A percentile compares a stretch with the other conserved stretches of the same genome.
These are phyloP conservation scores for Pycnomerus fuliginosus DNA, from an alignment of 2,888 invertebrate species.

Conservation along the genomic window DNA sequence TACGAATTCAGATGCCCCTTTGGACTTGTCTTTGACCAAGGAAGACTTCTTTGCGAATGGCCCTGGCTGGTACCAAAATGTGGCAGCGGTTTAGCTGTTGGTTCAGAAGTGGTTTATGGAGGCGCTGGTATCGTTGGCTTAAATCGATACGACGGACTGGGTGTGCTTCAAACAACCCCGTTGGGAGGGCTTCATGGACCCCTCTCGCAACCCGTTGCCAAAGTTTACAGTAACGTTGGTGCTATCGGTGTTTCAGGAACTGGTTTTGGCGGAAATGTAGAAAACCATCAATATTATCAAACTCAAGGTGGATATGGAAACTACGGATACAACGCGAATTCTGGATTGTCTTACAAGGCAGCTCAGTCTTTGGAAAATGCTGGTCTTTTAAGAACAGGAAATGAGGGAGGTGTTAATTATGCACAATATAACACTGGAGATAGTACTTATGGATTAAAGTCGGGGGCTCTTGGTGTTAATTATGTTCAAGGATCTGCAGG, in stretches of 20 bases:
- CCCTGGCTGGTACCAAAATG: slow-evolving; percentile 69
- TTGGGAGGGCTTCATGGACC: slow-evolving; percentile 45
- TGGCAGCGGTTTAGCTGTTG: slow-evolving; percentile 46
- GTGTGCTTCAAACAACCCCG: slow-evolving; percentile 39
- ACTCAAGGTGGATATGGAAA: not conserved
- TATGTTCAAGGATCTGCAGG: too few species aligned
- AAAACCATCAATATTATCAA: not conserved
- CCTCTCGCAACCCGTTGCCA: slow-evolving; percentile 34
- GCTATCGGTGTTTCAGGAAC: not conserved
- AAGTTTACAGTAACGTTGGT: slow-evolving; percentile 40
- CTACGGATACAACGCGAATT: not conserved
- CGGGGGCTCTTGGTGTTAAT: not conserved
- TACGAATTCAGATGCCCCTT: slow-evolving; percentile 83
- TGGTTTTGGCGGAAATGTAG: not conserved
- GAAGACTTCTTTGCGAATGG: slow-evolving; percentile 73
- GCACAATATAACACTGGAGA: slow-evolving; percentile 1
- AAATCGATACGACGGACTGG: slow-evolving; percentile 47
- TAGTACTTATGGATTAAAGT: slow-evolving; percentile 9
- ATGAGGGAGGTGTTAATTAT: slow-evolving; percentile 15
- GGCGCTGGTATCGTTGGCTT: slow-evolving; percentile 49
- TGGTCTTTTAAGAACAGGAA: slow-evolving; percentile 32
- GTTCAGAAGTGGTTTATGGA: slow-evolving; percentile 56
- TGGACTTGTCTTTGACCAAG: slow-evolving; percentile 74
- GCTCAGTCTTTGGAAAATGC: slow-evolving; percentile 36
- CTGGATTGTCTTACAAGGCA: slow-evolving; percentile 32